Conservation (phyloP, 1,140 invertebrate genomes). For the Temnothorax curvispinosus region DNA sequence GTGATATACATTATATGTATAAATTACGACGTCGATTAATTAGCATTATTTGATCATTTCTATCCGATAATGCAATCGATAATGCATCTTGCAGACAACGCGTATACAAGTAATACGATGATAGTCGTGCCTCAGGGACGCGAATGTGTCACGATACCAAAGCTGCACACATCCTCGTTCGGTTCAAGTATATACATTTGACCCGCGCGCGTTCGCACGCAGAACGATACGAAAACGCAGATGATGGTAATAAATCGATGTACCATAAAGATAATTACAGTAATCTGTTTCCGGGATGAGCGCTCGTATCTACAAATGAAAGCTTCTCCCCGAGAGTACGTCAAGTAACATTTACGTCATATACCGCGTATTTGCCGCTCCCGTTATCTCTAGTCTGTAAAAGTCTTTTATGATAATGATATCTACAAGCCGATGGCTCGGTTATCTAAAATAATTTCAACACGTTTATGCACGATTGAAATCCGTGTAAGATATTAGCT, state of each 20-base stretch:
- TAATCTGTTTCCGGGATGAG: slow-evolving; percentile 58
- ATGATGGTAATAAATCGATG: slow-evolving; percentile 51
- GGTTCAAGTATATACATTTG: slow-evolving; percentile 9
- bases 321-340: neutral
- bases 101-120: neutral
- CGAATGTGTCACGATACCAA: neutral
- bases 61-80: neutral
- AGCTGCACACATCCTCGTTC: neutral
- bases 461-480: neutral
- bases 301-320: slow-evolving; percentile 22
- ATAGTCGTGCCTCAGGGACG: neutral
- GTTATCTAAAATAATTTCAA: slow-evolving; percentile 10
- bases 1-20: neutral
- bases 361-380: slow-evolving; percentile 26
- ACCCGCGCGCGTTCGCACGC: neutral
- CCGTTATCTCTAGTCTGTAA: slow-evolving; percentile 47
- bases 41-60: neutral
- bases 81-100: neutral
- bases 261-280: slow-evolving; percentile 59
- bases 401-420: slow-evolving; percentile 41
- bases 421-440: neutral
- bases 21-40: slow-evolving; percentile 10
- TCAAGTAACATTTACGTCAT: slow-evolving; percentile 65
- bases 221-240: neutral
- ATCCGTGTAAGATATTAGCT: neutral